A percentile compares a stretch with the other conserved stretches of the same genome.
These are phyloP conservation scores for Aselliscus stoliczkanus DNA, from an alignment of 2,797 vertebrate genomes.

Conservation along the genomic window DNA sequence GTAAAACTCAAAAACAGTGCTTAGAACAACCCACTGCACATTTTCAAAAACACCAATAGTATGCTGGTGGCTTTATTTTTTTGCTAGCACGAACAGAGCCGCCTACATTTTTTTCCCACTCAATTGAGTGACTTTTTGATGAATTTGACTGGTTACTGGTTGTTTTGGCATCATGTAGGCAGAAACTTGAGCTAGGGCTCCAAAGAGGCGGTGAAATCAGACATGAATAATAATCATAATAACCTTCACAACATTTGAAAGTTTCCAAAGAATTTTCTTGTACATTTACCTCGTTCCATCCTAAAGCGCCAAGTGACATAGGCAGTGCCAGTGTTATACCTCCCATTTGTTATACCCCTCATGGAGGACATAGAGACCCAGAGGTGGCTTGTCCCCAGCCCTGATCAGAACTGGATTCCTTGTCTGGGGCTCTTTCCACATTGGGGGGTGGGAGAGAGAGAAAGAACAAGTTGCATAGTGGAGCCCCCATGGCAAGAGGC, in stretches of 20 bases:
- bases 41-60: conserved; percentile 35
- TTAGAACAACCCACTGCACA: conserved; percentile 15
- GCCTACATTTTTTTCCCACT: conserved; percentile 60
- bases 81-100: not conserved
- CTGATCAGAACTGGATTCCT: not conserved
- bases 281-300: conserved; percentile 39
- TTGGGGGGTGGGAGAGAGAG: not conserved
- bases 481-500: not conserved
- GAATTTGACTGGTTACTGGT: conserved; percentile 71
- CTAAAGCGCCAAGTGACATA: not conserved
- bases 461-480: not conserved
- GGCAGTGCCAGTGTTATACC: not conserved
- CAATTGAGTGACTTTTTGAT: conserved; percentile 73
- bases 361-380: not conserved
- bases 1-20: conserved; percentile 50
- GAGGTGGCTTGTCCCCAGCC: not conserved
- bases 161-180: conserved; percentile 66
- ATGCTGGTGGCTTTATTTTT: conserved; percentile 32
- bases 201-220: conserved; percentile 66
- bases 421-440: not conserved
- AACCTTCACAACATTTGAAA: conserved; percentile 37
- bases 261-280: conserved; percentile 45
- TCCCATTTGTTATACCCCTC: not conserved
- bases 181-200: conserved; percentile 57
- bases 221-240: conserved; percentile 72